Percentiles rank a stretch among this genome's conserved stretches.
Conservation (phyloP, 2,888 invertebrate genomes). For the Parnassius orleans region DNA sequence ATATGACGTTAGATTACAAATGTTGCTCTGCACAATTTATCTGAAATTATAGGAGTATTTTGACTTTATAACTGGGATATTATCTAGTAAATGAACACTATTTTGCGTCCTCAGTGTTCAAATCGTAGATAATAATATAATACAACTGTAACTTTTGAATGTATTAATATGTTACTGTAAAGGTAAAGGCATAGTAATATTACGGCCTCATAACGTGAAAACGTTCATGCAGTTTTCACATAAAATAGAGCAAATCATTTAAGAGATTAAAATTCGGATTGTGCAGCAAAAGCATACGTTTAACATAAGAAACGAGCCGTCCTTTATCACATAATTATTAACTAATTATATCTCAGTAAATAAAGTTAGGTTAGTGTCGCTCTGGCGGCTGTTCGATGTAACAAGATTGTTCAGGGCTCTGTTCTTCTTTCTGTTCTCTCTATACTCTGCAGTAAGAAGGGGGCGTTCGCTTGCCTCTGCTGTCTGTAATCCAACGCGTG, state of each 20-base stretch:
- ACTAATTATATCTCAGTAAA: conserved; percentile 44
- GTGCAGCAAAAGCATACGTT: no score
- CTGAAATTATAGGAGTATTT: no score
- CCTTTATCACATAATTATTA: background rate
- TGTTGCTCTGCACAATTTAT: no score
- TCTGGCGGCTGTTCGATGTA: conserved; percentile 49
- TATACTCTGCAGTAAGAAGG: conserved; percentile 70
- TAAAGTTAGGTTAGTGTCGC: conserved; percentile 71
- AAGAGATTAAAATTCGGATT: no score
- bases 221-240: no score
- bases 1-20: no score
- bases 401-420: conserved; percentile 48
- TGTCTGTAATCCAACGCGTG: conserved; percentile 54
- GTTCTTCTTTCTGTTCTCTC: conserved; percentile 63
- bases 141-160: no score
- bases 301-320: no score
- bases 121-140: conserved; percentile 51
- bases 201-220: no score
- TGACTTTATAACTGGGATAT: background rate
- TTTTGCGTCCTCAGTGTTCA: conserved; percentile 64
- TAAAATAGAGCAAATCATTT: no score
- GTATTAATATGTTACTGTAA: no score
- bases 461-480: conserved; percentile 48
- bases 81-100: conserved; percentile 28
- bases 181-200: no score